These are phyloP conservation scores for Sternotherus odoratus DNA, from an alignment of 2,797 vertebrate species.

Conservation along the genomic window DNA sequence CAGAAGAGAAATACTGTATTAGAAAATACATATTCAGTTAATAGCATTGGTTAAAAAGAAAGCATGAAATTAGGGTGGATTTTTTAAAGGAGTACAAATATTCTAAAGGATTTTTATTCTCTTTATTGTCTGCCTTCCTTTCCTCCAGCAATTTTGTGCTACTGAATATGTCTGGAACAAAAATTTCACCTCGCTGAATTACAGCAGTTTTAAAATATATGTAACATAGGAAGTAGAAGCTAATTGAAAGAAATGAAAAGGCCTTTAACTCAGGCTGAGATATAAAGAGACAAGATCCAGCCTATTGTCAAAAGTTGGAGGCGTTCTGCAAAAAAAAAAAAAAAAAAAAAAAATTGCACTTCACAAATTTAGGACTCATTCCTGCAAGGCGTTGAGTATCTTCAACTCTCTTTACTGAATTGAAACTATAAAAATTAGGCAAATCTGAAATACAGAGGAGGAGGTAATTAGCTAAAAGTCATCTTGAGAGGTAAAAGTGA, in stretches of 20 bases:
- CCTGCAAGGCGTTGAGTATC: not conserved
- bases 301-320: not conserved
- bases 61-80: constrained; percentile 21
- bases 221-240: constrained; percentile 47
- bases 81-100: constrained; percentile 18
- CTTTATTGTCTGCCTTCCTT: constrained; percentile 18
- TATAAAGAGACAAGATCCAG: not conserved
- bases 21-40: constrained; percentile 21
- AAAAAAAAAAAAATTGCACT: not conserved
- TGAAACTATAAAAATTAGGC: not conserved
- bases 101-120: not conserved
- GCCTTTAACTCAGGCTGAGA: not conserved
- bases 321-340: not conserved
- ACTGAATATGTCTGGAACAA: constrained; percentile 63
- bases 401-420: not conserved
- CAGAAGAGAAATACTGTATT: constrained; percentile 51
- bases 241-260: not conserved
- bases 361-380: not conserved
- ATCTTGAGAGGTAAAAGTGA: not conserved
- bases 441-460: not conserved
- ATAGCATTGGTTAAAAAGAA: constrained; percentile 40
- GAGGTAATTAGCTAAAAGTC: not conserved
- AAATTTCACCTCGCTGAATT: constrained; percentile 45
- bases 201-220: constrained; percentile 41
- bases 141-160: constrained; percentile 37